Percentiles rank a stretch among this genome's conserved stretches.
Evolutionary conservation across 2,888 invertebrate genomes (phyloP).

Genomic region (Aleiodes leptofemur): DNA sequence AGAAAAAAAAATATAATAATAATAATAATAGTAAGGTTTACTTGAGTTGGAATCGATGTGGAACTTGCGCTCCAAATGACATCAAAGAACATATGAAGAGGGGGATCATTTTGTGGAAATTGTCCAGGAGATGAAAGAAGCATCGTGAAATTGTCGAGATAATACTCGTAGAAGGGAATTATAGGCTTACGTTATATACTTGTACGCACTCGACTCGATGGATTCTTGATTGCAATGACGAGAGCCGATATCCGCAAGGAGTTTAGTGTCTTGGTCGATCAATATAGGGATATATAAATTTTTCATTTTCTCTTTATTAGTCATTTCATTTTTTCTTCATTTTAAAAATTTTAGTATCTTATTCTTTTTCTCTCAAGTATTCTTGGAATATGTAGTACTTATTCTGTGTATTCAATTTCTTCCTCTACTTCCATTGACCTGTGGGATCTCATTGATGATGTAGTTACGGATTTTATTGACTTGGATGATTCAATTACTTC

Average conservation of each 20-base stretch:
- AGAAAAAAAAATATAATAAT: too few relatives aligned
- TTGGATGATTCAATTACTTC: conserved; percentile 72
- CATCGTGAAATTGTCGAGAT: neutral
- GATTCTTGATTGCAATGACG: conserved; percentile 26
- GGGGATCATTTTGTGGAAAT: neutral
- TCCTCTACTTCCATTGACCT: conserved; percentile 81
- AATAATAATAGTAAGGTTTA: too few relatives aligned
- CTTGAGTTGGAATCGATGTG: too few relatives aligned
- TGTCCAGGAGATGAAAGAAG: neutral
- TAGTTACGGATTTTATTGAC: conserved; percentile 74
- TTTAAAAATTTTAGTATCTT: neutral
- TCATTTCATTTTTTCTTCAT: neutral
- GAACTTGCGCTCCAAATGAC: too few relatives aligned
- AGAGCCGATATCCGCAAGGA: conserved; percentile 7
- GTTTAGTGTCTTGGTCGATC: conserved; percentile 8
- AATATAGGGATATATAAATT: neutral
- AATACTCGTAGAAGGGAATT: conserved; percentile 8
- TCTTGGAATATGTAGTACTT: conserved; percentile 16
- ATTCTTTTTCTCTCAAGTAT: conserved; percentile 3
- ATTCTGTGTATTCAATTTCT: conserved; percentile 66
- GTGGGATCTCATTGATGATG: conserved; percentile 79
- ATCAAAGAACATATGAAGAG: too few relatives aligned
- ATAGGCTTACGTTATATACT: conserved; percentile 5
- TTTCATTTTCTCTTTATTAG: conserved; percentile 1
- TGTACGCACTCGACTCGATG: conserved; percentile 2